These are phyloP conservation scores for Hiodon alosoides DNA, from an alignment of 2,113 vertebrate genomes.

Conservation along the genomic window DNA sequence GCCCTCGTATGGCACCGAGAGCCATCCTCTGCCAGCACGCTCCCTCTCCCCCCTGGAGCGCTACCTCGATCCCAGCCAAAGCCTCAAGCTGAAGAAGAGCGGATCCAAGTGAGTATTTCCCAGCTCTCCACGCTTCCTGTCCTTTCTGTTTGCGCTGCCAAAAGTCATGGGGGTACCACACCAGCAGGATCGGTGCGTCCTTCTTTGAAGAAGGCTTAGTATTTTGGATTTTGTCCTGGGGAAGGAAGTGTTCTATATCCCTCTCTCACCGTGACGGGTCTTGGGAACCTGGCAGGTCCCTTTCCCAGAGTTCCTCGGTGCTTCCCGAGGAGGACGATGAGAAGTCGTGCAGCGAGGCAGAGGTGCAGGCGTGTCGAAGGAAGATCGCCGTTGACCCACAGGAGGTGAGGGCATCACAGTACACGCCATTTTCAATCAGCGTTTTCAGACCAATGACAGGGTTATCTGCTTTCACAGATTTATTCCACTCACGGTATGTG, in stretches of 20 bases:
- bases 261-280: background rate
- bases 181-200: background rate
- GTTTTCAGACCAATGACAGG: background rate
- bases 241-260: background rate
- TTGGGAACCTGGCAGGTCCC: conserved; percentile 61
- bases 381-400: conserved; percentile 60
- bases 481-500: background rate
- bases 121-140: background rate
- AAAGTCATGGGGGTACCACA: background rate
- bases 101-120: conserved; percentile 77
- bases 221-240: too few relatives aligned
- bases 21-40: conserved; percentile 66
- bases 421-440: background rate
- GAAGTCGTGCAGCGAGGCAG: conserved; percentile 81
- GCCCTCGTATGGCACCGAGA: conserved; percentile 72
- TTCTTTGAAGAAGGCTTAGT: too few relatives aligned
- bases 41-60: conserved; percentile 76
- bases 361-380: conserved; percentile 65
- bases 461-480: background rate
- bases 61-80: conserved; percentile 67
- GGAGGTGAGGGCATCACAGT: conserved; percentile 61
- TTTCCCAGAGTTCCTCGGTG: conserved; percentile 89
- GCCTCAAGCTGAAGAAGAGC: conserved; percentile 79
- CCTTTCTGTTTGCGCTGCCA: background rate
- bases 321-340: conserved; percentile 85